Percentiles rank a stretch among this genome's conserved stretches.
These are phyloP conservation scores for Neelides folsomi DNA, from an alignment of 2,888 invertebrate genomes.

Conservation along the genomic window DNA sequence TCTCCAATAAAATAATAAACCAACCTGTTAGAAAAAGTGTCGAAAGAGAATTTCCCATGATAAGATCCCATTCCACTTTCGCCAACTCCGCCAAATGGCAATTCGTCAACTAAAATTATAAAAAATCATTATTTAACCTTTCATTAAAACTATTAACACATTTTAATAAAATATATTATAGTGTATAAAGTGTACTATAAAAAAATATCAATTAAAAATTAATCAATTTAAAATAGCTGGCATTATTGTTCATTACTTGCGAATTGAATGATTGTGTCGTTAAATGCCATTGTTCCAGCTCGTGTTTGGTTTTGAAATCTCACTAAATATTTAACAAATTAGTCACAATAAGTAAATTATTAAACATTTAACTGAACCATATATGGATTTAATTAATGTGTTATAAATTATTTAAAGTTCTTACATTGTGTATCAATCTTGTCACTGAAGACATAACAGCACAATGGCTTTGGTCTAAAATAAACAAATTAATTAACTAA, in stretches of 20 bases:
- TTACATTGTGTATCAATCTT: conserved; percentile 1
- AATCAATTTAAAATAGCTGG: too few species aligned
- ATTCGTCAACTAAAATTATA: conserved; percentile 55
- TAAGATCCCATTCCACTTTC: conserved; percentile 83
- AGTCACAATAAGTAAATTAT: too few species aligned
- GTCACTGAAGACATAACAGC: conserved; percentile 20
- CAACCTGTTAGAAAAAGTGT: conserved; percentile 76
- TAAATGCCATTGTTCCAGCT: conserved; percentile 20
- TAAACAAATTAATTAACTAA: not conserved
- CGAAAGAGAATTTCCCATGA: conserved; percentile 78
- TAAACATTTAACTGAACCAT: too few species aligned
- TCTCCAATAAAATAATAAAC: conserved; percentile 38
- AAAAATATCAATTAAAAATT: too few species aligned
- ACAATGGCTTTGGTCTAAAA: conserved; percentile 13
- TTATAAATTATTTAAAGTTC: too few species aligned
- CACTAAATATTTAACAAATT: too few species aligned
- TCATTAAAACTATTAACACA: not conserved
- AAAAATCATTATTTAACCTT: too few species aligned
- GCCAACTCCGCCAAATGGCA: conserved; percentile 97
- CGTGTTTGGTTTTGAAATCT: not conserved
- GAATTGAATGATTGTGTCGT: conserved; percentile 26
- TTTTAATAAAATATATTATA: not conserved
- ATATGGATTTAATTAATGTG: too few species aligned
- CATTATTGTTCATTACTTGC: conserved; percentile 10
- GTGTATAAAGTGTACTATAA: not conserved